Conservation (phyloP, 2,113 vertebrate genomes). For the Semnopithecus entellus region DNA sequence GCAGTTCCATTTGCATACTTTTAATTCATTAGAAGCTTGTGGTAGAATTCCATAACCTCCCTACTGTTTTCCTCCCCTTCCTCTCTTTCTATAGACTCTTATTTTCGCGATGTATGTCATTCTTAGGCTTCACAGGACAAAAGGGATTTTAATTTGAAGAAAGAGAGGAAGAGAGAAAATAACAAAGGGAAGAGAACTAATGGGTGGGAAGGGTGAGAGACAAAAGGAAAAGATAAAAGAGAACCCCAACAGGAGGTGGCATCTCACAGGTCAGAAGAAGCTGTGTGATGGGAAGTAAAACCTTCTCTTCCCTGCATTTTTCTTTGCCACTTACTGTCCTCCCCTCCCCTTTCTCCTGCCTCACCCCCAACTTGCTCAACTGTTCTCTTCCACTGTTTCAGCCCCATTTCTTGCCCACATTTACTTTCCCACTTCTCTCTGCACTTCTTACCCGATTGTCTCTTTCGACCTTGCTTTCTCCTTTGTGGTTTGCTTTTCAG, state of each 20-base stretch:
- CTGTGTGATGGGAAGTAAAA: rapidly evolving
- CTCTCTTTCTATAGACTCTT: neutral
- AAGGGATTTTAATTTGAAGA: neutral
- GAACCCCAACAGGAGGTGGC: neutral
- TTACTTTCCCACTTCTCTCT: neutral
- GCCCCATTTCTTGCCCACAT: neutral
- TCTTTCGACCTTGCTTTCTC: neutral
- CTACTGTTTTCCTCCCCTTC: neutral
- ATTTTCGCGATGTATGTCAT: neutral
- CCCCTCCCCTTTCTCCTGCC: neutral
- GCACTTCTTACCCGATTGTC: neutral
- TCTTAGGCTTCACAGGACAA: neutral
- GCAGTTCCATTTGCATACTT: neutral
- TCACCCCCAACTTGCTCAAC: neutral
- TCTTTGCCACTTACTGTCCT: neutral
- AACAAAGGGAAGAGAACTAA: neutral
- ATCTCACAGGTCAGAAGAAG: neutral
- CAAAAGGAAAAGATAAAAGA: neutral
- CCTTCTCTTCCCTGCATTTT: neutral
- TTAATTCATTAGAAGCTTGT: neutral
- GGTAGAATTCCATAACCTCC: neutral
- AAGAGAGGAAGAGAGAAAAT: neutral
- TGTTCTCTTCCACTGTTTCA: neutral
- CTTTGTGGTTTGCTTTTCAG: neutral
- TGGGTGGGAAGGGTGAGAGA: neutral